Evolutionary conservation across 2,888 invertebrate genomes (phyloP), one percentile per base, ranked within the genome.

Genomic region (Nymphalis polychloros): DNA sequence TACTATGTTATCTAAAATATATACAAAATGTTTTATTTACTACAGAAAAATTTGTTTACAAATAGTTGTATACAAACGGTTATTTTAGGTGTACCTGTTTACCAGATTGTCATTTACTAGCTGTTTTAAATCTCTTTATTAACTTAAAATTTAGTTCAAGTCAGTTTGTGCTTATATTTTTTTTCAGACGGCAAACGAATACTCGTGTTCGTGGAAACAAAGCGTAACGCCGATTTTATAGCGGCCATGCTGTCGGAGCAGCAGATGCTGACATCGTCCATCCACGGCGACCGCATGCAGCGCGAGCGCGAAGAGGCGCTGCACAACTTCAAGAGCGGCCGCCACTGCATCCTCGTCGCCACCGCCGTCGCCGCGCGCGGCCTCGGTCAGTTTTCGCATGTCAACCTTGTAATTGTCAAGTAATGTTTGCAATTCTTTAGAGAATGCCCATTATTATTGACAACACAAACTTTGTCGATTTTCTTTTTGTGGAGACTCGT

Each of bases 231-330:
- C 0, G 99, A 99, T 85, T 98, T 97, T 82, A 89, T 98, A 27
- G 98, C 98, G 0, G 95, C 96, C 0, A 94, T 95, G 77, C 86
- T 99, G 46, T 97, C 96, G 0, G 97, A 97, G 83, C 87, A 89
- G n/a, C 94, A 95, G 67, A 94, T 95, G 83, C 96, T 98, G 8
- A 98, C 98, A 0, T 98, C 99, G 6, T 98, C 98, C 50, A 99
- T 99, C 81, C 99, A 99, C 88, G 99, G 99, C 48, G 99, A 99
- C 90, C 95, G 99, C 59, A 95, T 96, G 79, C 99, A 99, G 86
- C 94, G 96, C 62, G 99, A 99, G 85, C 94, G 99, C 63, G 99
- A 99, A 88, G 97, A 97, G 78, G 99, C 99, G 13, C 93, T 99
- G 67, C 94, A 96, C 68, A 97, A 98, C 82, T 99, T 99, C 86